Conservation (phyloP, 2,113 vertebrate genomes). For the Rhinolophus ferrumequinum region DNA sequence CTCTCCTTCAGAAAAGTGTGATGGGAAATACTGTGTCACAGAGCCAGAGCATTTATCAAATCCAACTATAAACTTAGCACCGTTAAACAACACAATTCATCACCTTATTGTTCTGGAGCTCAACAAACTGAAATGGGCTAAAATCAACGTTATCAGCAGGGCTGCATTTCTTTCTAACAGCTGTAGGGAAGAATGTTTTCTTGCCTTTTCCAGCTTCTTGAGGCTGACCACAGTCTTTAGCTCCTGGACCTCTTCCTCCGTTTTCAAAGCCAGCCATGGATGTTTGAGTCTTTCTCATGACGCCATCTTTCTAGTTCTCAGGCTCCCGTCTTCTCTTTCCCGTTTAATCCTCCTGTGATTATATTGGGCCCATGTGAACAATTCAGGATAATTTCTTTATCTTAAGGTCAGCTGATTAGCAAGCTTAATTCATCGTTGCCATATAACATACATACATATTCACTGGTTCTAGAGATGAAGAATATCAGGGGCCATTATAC, state of each 20-base stretch:
- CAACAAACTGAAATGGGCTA: not conserved
- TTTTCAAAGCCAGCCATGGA: not conserved
- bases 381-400: not conserved
- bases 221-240: not conserved
- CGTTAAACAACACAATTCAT: not conserved
- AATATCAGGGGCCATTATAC: not conserved
- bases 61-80: not conserved
- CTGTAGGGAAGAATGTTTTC: not conserved
- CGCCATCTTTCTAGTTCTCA: not conserved
- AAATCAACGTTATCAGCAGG: not conserved
- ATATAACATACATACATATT: not conserved
- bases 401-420: not conserved
- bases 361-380: not conserved
- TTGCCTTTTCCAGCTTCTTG: not conserved
- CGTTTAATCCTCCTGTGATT: not conserved
- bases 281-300: not conserved
- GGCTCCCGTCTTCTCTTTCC: not conserved
- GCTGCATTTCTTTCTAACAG: not conserved
- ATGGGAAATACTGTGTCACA: not conserved
- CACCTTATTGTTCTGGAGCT: not conserved
- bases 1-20: not conserved
- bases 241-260: not conserved
- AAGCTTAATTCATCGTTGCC: not conserved
- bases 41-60: not conserved
- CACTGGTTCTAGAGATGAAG: not conserved